Base-by-base conservation (phyloP, 2,888 invertebrate species). In the Sabellastarte sp. region DNA sequence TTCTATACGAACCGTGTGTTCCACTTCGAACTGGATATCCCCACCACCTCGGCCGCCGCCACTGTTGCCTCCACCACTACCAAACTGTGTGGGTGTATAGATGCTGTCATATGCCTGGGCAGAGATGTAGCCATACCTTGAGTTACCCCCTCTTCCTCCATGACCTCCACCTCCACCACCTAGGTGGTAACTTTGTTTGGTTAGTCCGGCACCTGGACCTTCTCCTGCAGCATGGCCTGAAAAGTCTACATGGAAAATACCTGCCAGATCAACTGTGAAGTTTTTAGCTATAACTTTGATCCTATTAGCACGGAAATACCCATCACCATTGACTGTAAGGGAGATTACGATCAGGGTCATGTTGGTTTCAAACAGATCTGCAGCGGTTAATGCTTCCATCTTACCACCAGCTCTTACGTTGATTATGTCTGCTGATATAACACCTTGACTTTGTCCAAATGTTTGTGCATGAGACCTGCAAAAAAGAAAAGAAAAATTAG, bases 231-330 rank as follows among this genome's bases (percentile, higher is more conserved):
- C 30, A 59, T 70, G 69, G 1, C 76, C 77, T 15, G 74, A 73
- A 59, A 59, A 70, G 60, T 76, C 74, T 41, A 76, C 76, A 66
- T 76, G 73, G 69, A 77, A 68, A 32, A 73, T 73, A 75, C 77
- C 77, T 59, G 77, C 73, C 32, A 75, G 57, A 50, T 77, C 77
- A 24, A 77, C 64, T 3, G 74, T 76, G 29, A 77, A 62, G 63
- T 77, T 75, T 29, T 65, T 63, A 29, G 75, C 68, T 33, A 57
- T 55, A 26, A 77, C 57, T 4, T 62, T 15, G 33, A 76, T 65
- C 24, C 70, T 58, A 32, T 77, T 76, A 2, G 76, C 74, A 32
- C 74, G 64, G 28, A 77, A 58, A 60, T 70, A 71, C 20, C 77
- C 77, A 32, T 72, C 70, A 5, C 74, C 76, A 60, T 76, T 76